Base-by-base conservation (phyloP, 2,888 invertebrate genomes). In the Tortricodes alternella region DNA sequence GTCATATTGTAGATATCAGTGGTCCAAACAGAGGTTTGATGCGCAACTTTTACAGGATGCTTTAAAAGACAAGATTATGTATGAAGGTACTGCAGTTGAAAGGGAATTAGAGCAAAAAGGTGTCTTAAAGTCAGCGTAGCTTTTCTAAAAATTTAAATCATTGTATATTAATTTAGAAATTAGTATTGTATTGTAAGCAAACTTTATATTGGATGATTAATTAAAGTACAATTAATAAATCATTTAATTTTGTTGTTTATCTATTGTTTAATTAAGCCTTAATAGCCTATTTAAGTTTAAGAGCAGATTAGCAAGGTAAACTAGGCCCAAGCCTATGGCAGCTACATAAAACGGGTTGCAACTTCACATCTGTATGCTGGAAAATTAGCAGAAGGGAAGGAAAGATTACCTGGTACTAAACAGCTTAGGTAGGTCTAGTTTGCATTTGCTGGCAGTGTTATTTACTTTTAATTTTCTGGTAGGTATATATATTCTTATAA, bases 1-100 rank as follows among this genome's bases (percentile, higher is more conserved):
- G 95, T 91, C 92, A 53, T 89, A 89, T 55, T 95, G 95, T 80
- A 92, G 95, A 67, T 95, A 94, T 76, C 89, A 92, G 46, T 95
- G 93, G 92, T 94, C 95, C 1, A 83, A 89, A 63, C 88, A 91
- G 49, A 93, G 92, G 62, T 94, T 95, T 82, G 92, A 94, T 76
- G 93, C 94, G 66, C 84, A 92, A 52, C 84, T 93, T 63, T 64
- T 95, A 38, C 92, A 94, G 70, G 91, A 92, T 57, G 92, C 93
- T 7, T 83, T 95, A 75, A 91, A 92, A 76, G 86, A 92, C 44
- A 92, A 92, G 67, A 91, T 92, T 2, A 53, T 92, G 38, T 91
- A 92, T 74, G 94, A 95, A 87, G 95, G 95, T 6, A 94, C 94
- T 1, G 71, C 69, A 6, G 67, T 87, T 3, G 93, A 93, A 70